Base-by-base conservation (phyloP, 2,113 vertebrate genomes). In the Sceloporus tristichus region DNA sequence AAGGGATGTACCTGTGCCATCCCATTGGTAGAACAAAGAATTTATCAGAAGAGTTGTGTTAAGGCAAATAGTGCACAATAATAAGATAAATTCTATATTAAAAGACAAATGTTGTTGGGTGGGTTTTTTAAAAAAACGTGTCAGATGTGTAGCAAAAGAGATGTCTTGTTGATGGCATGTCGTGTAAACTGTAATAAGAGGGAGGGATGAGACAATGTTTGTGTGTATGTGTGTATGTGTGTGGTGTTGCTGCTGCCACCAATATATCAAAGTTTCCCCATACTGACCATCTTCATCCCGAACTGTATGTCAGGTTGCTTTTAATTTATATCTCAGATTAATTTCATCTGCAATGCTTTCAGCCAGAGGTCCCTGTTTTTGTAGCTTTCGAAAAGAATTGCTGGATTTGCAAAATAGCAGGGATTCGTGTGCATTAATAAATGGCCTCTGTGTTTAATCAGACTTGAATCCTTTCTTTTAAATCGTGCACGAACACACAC, bases 301-400 rank as follows among this genome's bases (percentile, higher is more conserved):
- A 94, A 92, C 94, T 75, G 91, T 92, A 93, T 88, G 90, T 90
- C 74, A 95, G 89, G 91, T 94, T 92, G 92, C 93, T 95, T 94
- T 91, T 95, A 95, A 95, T 92, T 93, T 95, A 92, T 94, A 94
- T 94, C 94, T 95, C 94, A 89, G 90, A 96, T 95, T 94, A 96
- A 96, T 96, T 96, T 96, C 85, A 96, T 96, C 96, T 95, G 95
- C 95, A 96, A 96, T 94, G 93, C 94, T 95, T 95, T 95, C 93
- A 75, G 92, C 90, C 93, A 93, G 94, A 92, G 92, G 95, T 94
- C 95, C 96, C 96, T 96, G 92, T 94, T 96, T 95, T 34, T 96
- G 93, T 94, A 95, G 95, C 95, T 96, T 95, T 95, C 87, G 92
- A 93, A 94, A 90, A 96, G 90, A 96, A 92, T 91, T 91, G 95